Evolutionary conservation across 1,140 invertebrate genomes (phyloP).

Genomic region (Choristoneura fumiferana): DNA sequence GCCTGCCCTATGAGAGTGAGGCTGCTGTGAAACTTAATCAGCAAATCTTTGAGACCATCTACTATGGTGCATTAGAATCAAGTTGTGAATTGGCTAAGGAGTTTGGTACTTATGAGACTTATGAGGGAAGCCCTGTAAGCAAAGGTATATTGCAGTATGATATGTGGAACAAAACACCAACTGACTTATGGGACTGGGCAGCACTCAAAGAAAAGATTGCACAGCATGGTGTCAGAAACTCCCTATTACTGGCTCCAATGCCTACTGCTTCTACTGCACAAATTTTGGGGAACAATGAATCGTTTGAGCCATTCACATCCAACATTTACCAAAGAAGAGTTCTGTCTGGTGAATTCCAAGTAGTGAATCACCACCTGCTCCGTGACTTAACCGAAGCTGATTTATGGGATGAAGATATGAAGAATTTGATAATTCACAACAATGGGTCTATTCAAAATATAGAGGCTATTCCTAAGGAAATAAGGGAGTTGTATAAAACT

Average conservation of each 20-base stretch:
- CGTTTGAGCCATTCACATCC: slow-evolving; percentile 98
- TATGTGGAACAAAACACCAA: slow-evolving; percentile 96
- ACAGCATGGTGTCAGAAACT: slow-evolving; percentile 96
- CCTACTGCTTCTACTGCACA: slow-evolving; percentile 99
- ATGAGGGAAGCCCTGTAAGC: slow-evolving; percentile 94
- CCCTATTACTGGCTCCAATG: slow-evolving; percentile 97
- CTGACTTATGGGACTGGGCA: slow-evolving; percentile 94
- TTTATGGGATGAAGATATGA: slow-evolving; percentile 98
- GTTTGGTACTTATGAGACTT: slow-evolving; percentile 94
- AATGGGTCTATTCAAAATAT: slow-evolving; percentile 97
- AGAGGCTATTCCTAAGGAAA: slow-evolving; percentile 90
- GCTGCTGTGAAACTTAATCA: slow-evolving; percentile 94
- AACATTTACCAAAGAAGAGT: slow-evolving; percentile 98
- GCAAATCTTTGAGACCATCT: slow-evolving; percentile 99
- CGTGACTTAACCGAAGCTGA: slow-evolving; percentile 94
- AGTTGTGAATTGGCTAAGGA: slow-evolving; percentile 96
- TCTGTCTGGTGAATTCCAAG: slow-evolving; percentile 92
- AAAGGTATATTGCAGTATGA: slow-evolving; percentile 98
- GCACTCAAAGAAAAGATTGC: slow-evolving; percentile 92
- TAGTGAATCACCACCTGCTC: slow-evolving; percentile 98
- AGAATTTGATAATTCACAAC: slow-evolving; percentile 94
- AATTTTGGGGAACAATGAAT: slow-evolving; percentile 99
- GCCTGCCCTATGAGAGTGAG: slow-evolving; percentile 93
- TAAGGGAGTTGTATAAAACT: slow-evolving; percentile 97
- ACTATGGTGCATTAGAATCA: slow-evolving; percentile 97